Percentiles rank a stretch among this genome's conserved stretches.
Conservation (phyloP, 2,113 vertebrate genomes). For the Cyphomyrus plagiostoma region DNA sequence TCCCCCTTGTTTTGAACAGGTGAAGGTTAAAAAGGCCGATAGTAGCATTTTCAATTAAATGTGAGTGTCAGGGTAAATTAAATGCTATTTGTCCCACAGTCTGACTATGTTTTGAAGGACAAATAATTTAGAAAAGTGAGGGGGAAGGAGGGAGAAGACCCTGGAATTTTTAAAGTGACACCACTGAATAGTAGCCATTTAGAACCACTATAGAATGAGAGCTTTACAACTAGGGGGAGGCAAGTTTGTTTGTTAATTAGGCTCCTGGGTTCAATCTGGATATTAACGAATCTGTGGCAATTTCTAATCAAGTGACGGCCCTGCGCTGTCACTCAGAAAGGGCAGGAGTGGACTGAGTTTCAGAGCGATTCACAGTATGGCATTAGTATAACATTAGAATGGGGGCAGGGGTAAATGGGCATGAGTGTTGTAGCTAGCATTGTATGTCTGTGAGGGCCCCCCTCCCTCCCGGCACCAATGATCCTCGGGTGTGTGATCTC, state of each 20-base stretch:
- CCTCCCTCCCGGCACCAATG: slow-evolving; percentile 8
- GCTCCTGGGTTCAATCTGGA: slow-evolving; percentile 53
- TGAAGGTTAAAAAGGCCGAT: slow-evolving; percentile 55
- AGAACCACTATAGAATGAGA: slow-evolving; percentile 38
- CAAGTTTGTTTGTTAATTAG: slow-evolving; percentile 50
- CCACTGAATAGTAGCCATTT: slow-evolving; percentile 24
- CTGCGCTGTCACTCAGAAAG: slow-evolving; percentile 50
- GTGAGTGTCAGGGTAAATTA: slow-evolving; percentile 49
- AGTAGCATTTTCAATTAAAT: slow-evolving; percentile 44
- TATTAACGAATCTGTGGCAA: slow-evolving; percentile 45
- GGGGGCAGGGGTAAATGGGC: slow-evolving; percentile 45
- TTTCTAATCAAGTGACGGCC: slow-evolving; percentile 40
- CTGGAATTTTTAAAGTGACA: slow-evolving; percentile 33
- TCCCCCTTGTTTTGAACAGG: slow-evolving; percentile 34
- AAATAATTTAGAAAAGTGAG: slow-evolving; percentile 36
- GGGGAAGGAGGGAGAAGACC: slow-evolving; percentile 25
- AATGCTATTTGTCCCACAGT: slow-evolving; percentile 47
- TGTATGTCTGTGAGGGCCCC: slow-evolving; percentile 11
- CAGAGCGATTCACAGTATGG: slow-evolving; percentile 60
- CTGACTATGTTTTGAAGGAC: slow-evolving; percentile 42
- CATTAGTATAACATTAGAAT: slow-evolving; percentile 47
- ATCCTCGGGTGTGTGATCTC: not conserved
- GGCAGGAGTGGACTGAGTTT: slow-evolving; percentile 61
- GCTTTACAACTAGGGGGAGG: slow-evolving; percentile 35
- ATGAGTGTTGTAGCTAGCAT: slow-evolving; percentile 49